These are phyloP conservation scores for Pteronotus mesoamericanus DNA, from an alignment of 2,797 vertebrate species.

Conservation along the genomic window DNA sequence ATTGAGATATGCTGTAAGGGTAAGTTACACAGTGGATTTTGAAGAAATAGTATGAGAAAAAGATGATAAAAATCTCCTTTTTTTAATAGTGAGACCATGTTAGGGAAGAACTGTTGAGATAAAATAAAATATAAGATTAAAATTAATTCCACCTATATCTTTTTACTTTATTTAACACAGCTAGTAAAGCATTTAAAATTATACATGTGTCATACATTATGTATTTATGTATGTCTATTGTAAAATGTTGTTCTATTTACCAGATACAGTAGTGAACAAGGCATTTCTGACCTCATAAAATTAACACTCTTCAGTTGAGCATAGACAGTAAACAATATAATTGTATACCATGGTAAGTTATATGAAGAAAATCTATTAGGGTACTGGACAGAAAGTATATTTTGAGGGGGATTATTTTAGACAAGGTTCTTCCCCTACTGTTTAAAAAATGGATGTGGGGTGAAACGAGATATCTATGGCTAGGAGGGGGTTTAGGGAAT, in stretches of 20 bases:
- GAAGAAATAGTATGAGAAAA: background rate
- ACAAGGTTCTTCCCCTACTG: background rate
- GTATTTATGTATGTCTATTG: background rate
- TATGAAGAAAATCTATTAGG: background rate
- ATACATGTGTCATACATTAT: background rate
- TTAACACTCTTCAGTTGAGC: background rate
- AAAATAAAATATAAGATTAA: background rate
- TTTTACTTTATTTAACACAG: background rate
- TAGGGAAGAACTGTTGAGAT: background rate
- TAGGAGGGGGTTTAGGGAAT: background rate
- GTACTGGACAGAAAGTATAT: background rate
- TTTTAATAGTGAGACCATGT: background rate
- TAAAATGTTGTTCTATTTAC: background rate
- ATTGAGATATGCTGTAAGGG: background rate
- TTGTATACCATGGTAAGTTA: background rate
- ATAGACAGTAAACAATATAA: background rate
- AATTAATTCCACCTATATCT: background rate
- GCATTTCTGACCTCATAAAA: background rate
- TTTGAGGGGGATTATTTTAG: background rate
- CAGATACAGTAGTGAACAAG: background rate
- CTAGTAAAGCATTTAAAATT: background rate
- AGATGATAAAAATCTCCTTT: background rate
- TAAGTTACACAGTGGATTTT: background rate
- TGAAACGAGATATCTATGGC: background rate
- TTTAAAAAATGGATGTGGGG: background rate